A percentile compares a stretch with the other conserved stretches of the same genome.
Evolutionary conservation across 2,888 invertebrate genomes (phyloP).

Genomic region (Saturnia japonica): DNA sequence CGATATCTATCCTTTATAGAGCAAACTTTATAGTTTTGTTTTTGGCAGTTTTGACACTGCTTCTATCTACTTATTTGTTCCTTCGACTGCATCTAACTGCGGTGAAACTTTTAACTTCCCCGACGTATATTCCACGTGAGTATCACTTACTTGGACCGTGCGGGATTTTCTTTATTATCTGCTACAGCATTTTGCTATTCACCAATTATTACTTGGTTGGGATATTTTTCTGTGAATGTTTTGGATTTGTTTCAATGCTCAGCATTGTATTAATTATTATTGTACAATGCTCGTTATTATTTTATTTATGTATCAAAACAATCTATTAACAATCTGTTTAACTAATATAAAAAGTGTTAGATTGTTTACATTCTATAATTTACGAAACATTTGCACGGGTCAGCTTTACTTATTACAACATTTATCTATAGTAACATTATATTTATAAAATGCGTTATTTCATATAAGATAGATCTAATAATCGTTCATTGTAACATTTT

Average conservation of each 20-base stretch:
- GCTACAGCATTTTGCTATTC: slow-evolving; percentile 22
- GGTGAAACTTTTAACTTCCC: slow-evolving; percentile 75
- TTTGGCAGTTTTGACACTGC: slow-evolving; percentile 81
- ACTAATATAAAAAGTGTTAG: too few species aligned
- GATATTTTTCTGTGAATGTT: slow-evolving; percentile 2
- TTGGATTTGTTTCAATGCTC: not conserved
- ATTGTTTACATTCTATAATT: too few species aligned
- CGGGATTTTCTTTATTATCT: slow-evolving; percentile 60
- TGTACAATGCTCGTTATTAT: not conserved
- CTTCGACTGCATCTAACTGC: slow-evolving; percentile 70
- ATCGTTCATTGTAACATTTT: slow-evolving; percentile 39
- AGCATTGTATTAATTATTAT: not conserved
- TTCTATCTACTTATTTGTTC: slow-evolving; percentile 80
- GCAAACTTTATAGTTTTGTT: slow-evolving; percentile 83
- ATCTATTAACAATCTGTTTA: too few species aligned
- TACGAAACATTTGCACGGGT: too few species aligned
- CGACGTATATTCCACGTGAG: slow-evolving; percentile 68
- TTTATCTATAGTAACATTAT: not conserved
- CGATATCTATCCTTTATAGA: slow-evolving; percentile 76
- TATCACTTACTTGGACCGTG: slow-evolving; percentile 61
- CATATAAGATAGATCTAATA: not conserved
- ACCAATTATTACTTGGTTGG: slow-evolving; percentile 6
- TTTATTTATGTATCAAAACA: not conserved
- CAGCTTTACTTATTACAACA: not conserved
- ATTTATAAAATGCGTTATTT: not conserved